Conservation (phyloP, 2,113 vertebrate genomes). For the Protobothrops flavoviridis region DNA sequence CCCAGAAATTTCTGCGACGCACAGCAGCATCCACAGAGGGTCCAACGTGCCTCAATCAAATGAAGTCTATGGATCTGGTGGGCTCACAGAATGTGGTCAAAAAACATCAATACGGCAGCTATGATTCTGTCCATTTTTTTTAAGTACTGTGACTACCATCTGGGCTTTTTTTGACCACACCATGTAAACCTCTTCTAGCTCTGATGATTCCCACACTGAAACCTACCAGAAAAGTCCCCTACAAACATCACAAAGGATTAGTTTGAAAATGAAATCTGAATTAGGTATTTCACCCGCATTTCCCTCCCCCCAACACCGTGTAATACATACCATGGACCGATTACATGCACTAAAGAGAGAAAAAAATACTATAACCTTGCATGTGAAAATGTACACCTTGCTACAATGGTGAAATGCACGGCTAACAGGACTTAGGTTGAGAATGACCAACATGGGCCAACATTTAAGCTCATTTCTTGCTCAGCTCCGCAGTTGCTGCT, state of each 20-base stretch:
- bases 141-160: neutral
- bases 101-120: neutral
- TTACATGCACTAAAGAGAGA: neutral
- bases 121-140: neutral
- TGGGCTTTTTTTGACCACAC: neutral
- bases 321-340: rapidly evolving
- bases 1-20: neutral
- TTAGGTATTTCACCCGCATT: neutral
- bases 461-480: neutral
- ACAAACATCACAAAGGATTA: constrained; percentile 34
- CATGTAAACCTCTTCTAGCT: neutral
- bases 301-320: neutral
- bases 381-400: neutral
- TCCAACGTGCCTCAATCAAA: neutral
- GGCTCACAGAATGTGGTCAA: neutral
- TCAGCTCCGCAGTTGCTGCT: neutral
- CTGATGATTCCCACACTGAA: neutral
- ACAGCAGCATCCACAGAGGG: neutral
- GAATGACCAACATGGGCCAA: neutral
- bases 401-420: neutral
- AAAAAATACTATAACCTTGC: neutral
- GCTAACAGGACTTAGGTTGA: neutral
- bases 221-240: constrained; percentile 32
- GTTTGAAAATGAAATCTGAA: constrained; percentile 24
- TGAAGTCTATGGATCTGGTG: neutral